phyloP scores from a whole-genome alignment of 2,797 vertebrate species.

The Coregonus suidteri region DNA sequence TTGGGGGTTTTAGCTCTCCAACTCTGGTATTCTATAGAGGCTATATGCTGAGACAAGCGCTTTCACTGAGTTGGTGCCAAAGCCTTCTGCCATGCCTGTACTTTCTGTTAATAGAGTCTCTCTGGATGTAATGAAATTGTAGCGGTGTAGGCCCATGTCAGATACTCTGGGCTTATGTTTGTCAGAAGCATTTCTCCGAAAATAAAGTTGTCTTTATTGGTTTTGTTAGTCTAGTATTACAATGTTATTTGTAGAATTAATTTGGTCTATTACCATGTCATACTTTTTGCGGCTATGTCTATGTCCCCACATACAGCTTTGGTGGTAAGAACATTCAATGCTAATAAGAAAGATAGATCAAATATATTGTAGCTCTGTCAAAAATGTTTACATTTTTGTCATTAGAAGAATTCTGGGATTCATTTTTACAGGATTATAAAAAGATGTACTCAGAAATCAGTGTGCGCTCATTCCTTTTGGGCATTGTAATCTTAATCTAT shows the following conservation, averaged over 20 bases:
- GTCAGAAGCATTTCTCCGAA: slow-evolving; percentile 23
- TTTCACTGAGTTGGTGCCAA: slow-evolving; percentile 20
- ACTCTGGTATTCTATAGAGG: slow-evolving; percentile 8
- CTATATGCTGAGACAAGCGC: slow-evolving; percentile 53
- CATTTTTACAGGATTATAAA: not conserved
- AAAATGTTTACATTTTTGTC: not conserved
- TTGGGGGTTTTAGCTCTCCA: slow-evolving; percentile 1
- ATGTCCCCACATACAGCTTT: not conserved
- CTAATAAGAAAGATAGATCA: not conserved
- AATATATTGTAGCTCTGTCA: not conserved
- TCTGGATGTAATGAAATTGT: not conserved
- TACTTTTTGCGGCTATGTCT: not conserved
- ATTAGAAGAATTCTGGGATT: too few relatives aligned
- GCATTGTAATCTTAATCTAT: not conserved
- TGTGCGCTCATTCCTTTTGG: not conserved
- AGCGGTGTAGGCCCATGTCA: not conserved
- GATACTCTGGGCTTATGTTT: not conserved
- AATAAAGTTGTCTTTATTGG: not conserved
- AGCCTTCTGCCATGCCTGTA: not conserved
- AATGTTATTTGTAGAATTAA: not conserved
- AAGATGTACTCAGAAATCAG: not conserved
- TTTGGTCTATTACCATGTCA: not conserved
- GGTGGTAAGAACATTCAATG: too few relatives aligned
- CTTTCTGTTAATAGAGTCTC: not conserved
- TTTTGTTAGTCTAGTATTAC: not conserved